Conservation (phyloP, 2,797 vertebrate genomes). For the Sebastolobus altivelis region DNA sequence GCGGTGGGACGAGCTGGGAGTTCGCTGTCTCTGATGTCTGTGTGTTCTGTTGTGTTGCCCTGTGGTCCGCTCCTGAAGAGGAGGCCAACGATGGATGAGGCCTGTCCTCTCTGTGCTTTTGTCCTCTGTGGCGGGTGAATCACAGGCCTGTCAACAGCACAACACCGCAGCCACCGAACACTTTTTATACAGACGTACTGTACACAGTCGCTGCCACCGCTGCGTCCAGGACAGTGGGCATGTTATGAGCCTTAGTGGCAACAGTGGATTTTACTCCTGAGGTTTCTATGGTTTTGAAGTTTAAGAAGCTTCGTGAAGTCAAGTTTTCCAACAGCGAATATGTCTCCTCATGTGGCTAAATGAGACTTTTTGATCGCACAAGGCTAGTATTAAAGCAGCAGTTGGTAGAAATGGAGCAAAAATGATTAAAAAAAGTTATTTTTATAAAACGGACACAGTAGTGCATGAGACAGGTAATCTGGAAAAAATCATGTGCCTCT, state of each 20-base stretch:
- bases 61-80: conserved; percentile 70
- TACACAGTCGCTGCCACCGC: conserved; percentile 9
- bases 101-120: conserved; percentile 72
- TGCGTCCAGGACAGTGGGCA: conserved; percentile 44
- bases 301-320: conserved; percentile 63
- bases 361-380: conserved; percentile 46
- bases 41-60: conserved; percentile 72
- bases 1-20: conserved; percentile 72
- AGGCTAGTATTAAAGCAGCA: conserved; percentile 25
- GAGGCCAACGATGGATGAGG: conserved; percentile 76
- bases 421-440: too few species aligned
- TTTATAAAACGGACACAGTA: too few species aligned
- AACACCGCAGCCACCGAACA: conserved; percentile 49
- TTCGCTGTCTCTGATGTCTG: conserved; percentile 74
- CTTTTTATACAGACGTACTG: conserved; percentile 11
- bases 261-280: conserved; percentile 54
- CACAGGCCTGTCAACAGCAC: conserved; percentile 70
- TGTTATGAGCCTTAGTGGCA: conserved; percentile 52
- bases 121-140: conserved; percentile 69
- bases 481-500: too few species aligned
- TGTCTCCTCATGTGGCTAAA: conserved; percentile 59
- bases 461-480: too few species aligned
- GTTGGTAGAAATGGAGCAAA: too few species aligned
- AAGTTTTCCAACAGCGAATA: conserved; percentile 58
- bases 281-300: conserved; percentile 62